Evolutionary conservation across 2,888 invertebrate species (phyloP).

Genomic region (Empis livida): DNA sequence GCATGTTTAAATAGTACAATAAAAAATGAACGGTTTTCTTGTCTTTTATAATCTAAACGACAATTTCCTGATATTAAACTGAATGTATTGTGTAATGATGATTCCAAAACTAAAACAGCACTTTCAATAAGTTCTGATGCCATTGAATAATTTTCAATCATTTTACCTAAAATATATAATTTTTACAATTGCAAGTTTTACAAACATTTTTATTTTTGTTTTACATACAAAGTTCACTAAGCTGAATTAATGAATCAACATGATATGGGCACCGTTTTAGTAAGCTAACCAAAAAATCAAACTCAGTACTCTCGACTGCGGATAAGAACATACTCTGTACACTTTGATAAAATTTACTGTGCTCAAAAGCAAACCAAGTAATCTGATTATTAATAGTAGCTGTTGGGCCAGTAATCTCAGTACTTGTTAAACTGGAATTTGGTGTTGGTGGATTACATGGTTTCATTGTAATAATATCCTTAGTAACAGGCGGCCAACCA

Average conservation of each 20-base stretch:
- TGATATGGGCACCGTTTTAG: slow-evolving; percentile 66
- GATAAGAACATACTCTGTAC: slow-evolving; percentile 57
- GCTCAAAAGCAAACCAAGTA: slow-evolving; percentile 59
- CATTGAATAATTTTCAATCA: slow-evolving; percentile 65
- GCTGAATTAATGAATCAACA: slow-evolving; percentile 64
- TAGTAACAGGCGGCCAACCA: slow-evolving; percentile 56
- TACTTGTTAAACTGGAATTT: slow-evolving; percentile 10
- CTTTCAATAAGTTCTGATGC: slow-evolving; percentile 68
- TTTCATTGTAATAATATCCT: slow-evolving; percentile 61
- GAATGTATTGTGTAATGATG: slow-evolving; percentile 66
- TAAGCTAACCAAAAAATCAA: slow-evolving; percentile 63
- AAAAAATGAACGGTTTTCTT: slow-evolving; percentile 72
- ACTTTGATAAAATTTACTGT: slow-evolving; percentile 58
- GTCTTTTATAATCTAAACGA: slow-evolving; percentile 60
- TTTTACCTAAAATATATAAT: slow-evolving; percentile 23
- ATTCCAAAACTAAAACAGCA: slow-evolving; percentile 63
- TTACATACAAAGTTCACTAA: slow-evolving; percentile 60
- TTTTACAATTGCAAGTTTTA: neutral
- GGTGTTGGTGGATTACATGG: slow-evolving; percentile 35
- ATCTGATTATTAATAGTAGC: slow-evolving; percentile 27
- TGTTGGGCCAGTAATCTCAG: slow-evolving; percentile 9
- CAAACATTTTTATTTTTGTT: neutral
- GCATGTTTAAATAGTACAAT: slow-evolving; percentile 72
- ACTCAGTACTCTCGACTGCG: slow-evolving; percentile 66
- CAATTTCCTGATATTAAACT: slow-evolving; percentile 60